Conservation (phyloP, 2,797 vertebrate genomes). For the Uromys caudimaculatus region DNA sequence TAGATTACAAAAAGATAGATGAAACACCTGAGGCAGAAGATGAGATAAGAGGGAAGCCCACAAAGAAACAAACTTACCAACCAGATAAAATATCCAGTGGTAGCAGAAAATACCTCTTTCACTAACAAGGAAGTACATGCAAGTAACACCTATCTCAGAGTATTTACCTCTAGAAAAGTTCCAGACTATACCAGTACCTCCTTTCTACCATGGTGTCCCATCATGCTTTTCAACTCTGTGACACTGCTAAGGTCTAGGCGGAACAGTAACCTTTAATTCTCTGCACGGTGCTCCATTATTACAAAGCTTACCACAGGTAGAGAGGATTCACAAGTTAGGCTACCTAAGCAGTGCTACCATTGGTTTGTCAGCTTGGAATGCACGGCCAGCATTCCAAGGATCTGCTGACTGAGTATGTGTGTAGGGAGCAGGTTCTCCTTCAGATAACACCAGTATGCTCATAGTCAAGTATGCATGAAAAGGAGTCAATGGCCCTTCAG, state of each 20-base stretch:
- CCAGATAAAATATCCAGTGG: not conserved
- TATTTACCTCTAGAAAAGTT: not conserved
- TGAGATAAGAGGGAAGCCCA: not conserved
- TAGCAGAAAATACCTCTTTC: not conserved
- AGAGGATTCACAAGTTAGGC: no score
- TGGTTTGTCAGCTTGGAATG: not conserved
- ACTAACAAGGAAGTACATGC: not conserved
- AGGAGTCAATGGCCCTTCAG: not conserved
- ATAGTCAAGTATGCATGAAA: not conserved
- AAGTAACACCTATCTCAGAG: not conserved
- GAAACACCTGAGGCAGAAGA: not conserved
- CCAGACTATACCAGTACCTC: not conserved
- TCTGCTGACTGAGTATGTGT: not conserved
- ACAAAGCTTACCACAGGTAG: not conserved
- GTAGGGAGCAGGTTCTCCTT: not conserved
- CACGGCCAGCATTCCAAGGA: not conserved
- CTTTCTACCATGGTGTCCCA: not conserved
- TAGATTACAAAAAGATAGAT: not conserved
- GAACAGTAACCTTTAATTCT: not conserved
- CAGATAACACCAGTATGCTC: not conserved
- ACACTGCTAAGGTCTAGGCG: no score
- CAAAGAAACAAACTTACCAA: not conserved
- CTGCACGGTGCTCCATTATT: fast-evolving
- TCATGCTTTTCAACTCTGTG: not conserved
- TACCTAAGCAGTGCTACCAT: not conserved